Base-by-base conservation (phyloP, 2,113 vertebrate genomes). In the Dicerorhinus sumatrensis region DNA sequence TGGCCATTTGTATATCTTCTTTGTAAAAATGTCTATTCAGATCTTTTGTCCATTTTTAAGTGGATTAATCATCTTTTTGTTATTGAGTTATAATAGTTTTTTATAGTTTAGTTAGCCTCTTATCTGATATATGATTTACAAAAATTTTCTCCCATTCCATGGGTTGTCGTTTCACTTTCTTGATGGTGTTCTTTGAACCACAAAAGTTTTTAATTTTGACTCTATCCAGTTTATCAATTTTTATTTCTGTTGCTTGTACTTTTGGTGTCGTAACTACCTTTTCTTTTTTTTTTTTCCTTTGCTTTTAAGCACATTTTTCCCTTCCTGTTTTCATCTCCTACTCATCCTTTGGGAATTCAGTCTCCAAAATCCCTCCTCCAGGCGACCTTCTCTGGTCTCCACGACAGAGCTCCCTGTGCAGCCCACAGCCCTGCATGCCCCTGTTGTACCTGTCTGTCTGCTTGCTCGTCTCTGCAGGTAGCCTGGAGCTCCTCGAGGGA, bases 361-460 rank as follows among this genome's bases (percentile, higher is more conserved):
- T 25, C 76, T n/a, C 62, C 62, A 51, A 75, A 79, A 56, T 42
- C 23, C 2, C 12, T 77, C 48, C 27, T 60, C 58, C 17, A 36
- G 58, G 62, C 16, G 62, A 51, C 5, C 7, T 56, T 86, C 51
- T 88, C 29, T 42, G 39, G 36, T 11, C 21, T 72, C 31, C 5
- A 29, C 12, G 51, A n/a, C 21, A 29, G 54, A 54, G 8, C 20
- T 36, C 58, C 58, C 16, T 17, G 33, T 16, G 23, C 1, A 58
- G 39, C 17, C 13, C 0, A 4, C 5, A 23, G 1, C 0, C 63
- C 33, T n/a, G 11, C n/a, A 13, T 25, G 1, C 3, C 33, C 25
- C 29, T 18, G 33, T 21, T 20, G 79, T 23, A 5, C 16, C 18
- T 25, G 3, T 0, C 1, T 3, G 20, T 63, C 10, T 17, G 9